These are phyloP conservation scores for Lepidocyrtinus sp. DNA, from an alignment of 2,888 invertebrate species.

Conservation along the genomic window DNA sequence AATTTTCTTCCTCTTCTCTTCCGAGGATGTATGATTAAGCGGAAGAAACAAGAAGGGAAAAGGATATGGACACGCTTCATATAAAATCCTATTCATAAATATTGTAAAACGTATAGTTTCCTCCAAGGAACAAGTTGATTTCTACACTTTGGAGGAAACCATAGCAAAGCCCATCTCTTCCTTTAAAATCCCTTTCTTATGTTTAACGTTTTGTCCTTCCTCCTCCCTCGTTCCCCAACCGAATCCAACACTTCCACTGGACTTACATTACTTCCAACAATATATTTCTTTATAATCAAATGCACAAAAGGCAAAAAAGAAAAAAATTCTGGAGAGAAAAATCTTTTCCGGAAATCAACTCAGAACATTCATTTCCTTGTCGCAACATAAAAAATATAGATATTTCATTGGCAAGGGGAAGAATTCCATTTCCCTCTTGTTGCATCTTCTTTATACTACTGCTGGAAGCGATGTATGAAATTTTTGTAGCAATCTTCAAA, in stretches of 20 bases:
- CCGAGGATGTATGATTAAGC: background rate
- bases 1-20: too few relatives aligned
- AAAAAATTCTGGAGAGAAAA: background rate
- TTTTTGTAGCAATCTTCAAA: background rate
- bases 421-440: background rate
- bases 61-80: background rate
- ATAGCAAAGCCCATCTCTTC: background rate
- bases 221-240: background rate
- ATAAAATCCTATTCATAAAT: background rate
- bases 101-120: background rate
- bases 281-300: background rate
- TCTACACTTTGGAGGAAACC: background rate
- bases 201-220: background rate
- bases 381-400: background rate
- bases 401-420: background rate
- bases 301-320: background rate
- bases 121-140: background rate
- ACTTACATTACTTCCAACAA: too few relatives aligned
- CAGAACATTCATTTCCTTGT: conserved; percentile 38
- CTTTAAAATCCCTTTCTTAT: background rate
- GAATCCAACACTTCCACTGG: background rate
- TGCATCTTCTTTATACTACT: background rate
- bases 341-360: conserved; percentile 43
- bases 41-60: background rate
- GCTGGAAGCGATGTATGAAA: background rate